Evolutionary conservation across 2,888 invertebrate genomes (phyloP).

Genomic region (Drosophila flavopinicola): DNA sequence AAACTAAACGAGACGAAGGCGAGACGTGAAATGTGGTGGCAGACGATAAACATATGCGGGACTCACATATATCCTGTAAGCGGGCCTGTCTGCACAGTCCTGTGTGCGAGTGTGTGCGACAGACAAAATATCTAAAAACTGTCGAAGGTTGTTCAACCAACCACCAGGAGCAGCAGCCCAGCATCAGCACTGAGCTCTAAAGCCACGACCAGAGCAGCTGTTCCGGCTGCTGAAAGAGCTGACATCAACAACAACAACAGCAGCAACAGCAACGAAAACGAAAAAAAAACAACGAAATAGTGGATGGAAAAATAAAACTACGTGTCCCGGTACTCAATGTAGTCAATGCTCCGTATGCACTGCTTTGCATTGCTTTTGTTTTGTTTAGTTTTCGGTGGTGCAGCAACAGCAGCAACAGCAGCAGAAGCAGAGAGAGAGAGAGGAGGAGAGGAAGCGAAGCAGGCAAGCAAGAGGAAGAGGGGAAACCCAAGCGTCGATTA

Average conservation of each 20-base stretch:
- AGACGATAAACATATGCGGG: conserved; percentile 72
- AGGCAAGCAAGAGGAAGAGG: conserved; percentile 5
- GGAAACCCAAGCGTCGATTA: conserved; percentile 40
- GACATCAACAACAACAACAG: not conserved
- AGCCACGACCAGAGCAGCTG: conserved; percentile 64
- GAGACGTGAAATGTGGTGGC: conserved; percentile 41
- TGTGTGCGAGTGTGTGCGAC: conserved; percentile 28
- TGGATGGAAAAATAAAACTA: conserved; percentile 66
- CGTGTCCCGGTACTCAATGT: conserved; percentile 55
- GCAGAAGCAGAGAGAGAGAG: not conserved
- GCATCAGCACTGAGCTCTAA: conserved; percentile 39
- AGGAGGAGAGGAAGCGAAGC: not conserved
- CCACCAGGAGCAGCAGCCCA: conserved; percentile 28
- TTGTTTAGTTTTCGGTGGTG: conserved; percentile 54
- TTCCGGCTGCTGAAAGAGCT: conserved; percentile 38
- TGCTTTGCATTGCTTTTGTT: conserved; percentile 54
- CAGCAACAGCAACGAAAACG: not conserved
- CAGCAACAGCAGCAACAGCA: conserved; percentile 34
- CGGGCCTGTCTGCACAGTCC: conserved; percentile 38
- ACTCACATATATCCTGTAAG: conserved; percentile 65
- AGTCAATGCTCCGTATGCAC: conserved; percentile 49
- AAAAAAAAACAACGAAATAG: conserved; percentile 58
- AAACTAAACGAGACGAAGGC: conserved; percentile 9
- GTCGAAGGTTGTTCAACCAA: conserved; percentile 76
- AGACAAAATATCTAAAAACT: conserved; percentile 74